Base-by-base conservation (phyloP, 2,797 vertebrate species). In the Anolis apletophallus region DNA sequence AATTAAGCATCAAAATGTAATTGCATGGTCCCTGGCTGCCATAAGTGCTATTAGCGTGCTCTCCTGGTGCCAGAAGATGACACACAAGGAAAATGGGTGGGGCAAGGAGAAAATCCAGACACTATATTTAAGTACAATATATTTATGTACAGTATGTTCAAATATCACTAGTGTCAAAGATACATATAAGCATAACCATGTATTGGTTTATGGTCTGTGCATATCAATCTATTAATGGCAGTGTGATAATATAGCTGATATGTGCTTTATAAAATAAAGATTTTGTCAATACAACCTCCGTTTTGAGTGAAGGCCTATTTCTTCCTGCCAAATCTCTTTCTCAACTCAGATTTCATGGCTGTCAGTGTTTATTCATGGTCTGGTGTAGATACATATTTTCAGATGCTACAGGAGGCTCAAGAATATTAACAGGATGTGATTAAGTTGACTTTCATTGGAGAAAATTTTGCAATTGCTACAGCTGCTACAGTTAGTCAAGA, bases 401-500 rank as follows among this genome's bases (percentile, higher is more conserved):
- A 8, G 55, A 52, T 80, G 4, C 8, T 71, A 5, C 46, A 86
- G 8, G 80, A 46, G 0, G 61, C 1, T 1, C 1, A 68, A 13
- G 17, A 57, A 85, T 80, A 64, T 64, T 21, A 88, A n/a, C 68
- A 86, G 78, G n/a, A 16, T 32, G 57, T 3, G 3, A 92, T 40
- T 67, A 57, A 86, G 34, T 8, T 80, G 3, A 14, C 3, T 52
- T 93, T 87, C 79, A 17, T 0, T 59, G 69, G 3, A n/a, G 85
- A n/a, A 89, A 89, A 81, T 52, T 69, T 23, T 75, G 1, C 19
- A 50, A 29, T 71, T 0, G 69, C 88, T 6, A 81, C 23, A 81
- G 13, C 71, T 91, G 34, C 83, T 46, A 72, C 54, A 0, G 59
- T 2, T n/a, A 72, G 9, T 77, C 88, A 92, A 88, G 29, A 91